Conservation (phyloP, 2,888 invertebrate species). For the Margaritifera margaritifera region DNA sequence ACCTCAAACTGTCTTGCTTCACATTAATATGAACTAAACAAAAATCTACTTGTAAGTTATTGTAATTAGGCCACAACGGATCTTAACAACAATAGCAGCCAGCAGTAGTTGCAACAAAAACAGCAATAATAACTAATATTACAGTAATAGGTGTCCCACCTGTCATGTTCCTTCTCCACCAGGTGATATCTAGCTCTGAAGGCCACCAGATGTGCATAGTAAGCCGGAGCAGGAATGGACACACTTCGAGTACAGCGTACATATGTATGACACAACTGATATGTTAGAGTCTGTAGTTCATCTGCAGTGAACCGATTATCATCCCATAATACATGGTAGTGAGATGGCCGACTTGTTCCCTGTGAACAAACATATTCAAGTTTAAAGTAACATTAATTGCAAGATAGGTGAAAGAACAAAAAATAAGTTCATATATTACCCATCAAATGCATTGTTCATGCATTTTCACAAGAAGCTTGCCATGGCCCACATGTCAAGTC, state of each 20-base stretch:
- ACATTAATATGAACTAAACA: too few species aligned
- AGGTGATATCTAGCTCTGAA: slow-evolving; percentile 99
- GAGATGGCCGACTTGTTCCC: slow-evolving; percentile 99
- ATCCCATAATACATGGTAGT: slow-evolving; percentile 99
- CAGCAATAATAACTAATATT: too few species aligned
- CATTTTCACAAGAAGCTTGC: too few species aligned
- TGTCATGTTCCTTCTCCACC: slow-evolving; percentile 99
- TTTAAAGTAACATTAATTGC: too few species aligned
- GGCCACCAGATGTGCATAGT: slow-evolving; percentile 94
- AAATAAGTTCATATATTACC: not conserved
- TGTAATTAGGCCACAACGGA: too few species aligned
- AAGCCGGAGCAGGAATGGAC: slow-evolving; percentile 88
- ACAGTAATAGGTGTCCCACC: slow-evolving; percentile 73
- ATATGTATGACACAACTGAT: slow-evolving; percentile 99
- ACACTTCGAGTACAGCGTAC: slow-evolving; percentile 99
- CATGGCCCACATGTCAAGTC: not conserved
- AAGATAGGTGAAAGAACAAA: too few species aligned
- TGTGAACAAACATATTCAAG: slow-evolving; percentile 69
- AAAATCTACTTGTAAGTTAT: too few species aligned
- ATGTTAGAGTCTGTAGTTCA: slow-evolving; percentile 98
- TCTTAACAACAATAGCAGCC: too few species aligned
- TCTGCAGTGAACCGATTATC: slow-evolving; percentile 99
- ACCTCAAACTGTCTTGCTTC: too few species aligned
- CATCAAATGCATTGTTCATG: not conserved
- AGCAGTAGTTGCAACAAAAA: too few species aligned